Evolutionary conservation across 2,113 vertebrate species (phyloP).

Genomic region (Plecotus auritus): DNA sequence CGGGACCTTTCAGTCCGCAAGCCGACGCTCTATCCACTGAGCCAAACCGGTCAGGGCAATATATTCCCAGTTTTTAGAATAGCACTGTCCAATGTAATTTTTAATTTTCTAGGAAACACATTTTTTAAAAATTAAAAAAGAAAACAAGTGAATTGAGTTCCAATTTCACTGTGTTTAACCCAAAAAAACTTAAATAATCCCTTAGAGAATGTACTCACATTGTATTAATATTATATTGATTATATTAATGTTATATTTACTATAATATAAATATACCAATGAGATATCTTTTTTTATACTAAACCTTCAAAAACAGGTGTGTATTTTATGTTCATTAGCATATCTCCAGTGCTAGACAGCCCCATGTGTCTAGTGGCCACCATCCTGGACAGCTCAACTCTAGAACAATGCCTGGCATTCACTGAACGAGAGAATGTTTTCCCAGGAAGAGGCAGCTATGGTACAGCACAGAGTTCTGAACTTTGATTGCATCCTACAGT

Average conservation of each 20-base stretch:
- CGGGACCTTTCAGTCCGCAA: no score
- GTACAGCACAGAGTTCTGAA: not conserved
- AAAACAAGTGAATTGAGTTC: not conserved
- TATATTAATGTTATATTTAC: not conserved
- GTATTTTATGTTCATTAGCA: not conserved
- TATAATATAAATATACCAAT: not conserved
- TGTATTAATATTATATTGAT: not conserved
- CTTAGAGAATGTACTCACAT: not conserved
- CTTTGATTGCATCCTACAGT: not conserved
- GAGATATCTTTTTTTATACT: not conserved
- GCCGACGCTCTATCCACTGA: no score
- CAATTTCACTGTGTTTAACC: constrained; percentile 1
- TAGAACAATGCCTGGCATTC: not conserved
- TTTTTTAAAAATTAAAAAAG: not conserved
- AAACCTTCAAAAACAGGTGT: not conserved
- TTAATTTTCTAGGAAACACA: not conserved
- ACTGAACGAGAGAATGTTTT: not conserved
- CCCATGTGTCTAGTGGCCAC: not conserved
- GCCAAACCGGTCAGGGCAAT: no score
- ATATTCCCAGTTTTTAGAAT: not conserved
- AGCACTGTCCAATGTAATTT: not conserved
- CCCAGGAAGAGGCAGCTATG: not conserved
- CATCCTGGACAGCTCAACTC: not conserved
- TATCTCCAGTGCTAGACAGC: not conserved
- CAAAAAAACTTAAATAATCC: not conserved